These are phyloP conservation scores for Scaptomyza hsui DNA, from an alignment of 1,140 invertebrate species.

Conservation along the genomic window DNA sequence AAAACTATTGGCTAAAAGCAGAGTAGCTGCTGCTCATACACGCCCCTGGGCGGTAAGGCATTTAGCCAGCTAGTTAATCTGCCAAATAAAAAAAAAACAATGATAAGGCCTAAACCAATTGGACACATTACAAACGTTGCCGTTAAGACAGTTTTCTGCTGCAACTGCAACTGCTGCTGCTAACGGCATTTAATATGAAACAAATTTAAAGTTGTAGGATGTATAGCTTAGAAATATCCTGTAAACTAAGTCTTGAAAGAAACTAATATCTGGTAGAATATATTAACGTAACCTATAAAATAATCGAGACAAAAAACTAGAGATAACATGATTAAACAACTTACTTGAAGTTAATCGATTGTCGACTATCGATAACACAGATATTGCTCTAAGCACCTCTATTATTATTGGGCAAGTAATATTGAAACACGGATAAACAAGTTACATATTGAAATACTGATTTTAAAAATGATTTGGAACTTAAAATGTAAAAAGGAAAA, in stretches of 20 bases:
- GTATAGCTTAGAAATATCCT: background rate
- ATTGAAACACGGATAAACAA: too few relatives aligned
- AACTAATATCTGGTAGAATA: too few relatives aligned
- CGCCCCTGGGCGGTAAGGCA: conserved; percentile 6
- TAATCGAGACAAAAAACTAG: too few relatives aligned
- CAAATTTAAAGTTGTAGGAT: background rate
- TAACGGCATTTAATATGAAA: conserved; percentile 54
- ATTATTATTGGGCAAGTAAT: too few relatives aligned
- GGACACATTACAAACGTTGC: conserved; percentile 73
- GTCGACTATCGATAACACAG: too few relatives aligned
- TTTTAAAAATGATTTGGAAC: too few relatives aligned
- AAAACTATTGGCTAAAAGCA: conserved; percentile 61
- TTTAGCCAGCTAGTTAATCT: conserved; percentile 35
- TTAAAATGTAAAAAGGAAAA: too few relatives aligned
- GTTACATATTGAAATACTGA: too few relatives aligned
- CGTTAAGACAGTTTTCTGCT: conserved; percentile 39
- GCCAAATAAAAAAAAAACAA: conserved; percentile 28
- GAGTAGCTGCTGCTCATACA: conserved; percentile 20
- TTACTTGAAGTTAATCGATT: too few relatives aligned
- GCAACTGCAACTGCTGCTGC: conserved; percentile 26
- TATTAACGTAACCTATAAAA: too few relatives aligned
- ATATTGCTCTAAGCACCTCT: too few relatives aligned
- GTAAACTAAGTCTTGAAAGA: background rate
- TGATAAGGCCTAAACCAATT: conserved; percentile 47
- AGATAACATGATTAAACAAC: too few relatives aligned